These are phyloP conservation scores for Aldrovandia affinis DNA, from an alignment of 2,797 vertebrate species.

Conservation along the genomic window DNA sequence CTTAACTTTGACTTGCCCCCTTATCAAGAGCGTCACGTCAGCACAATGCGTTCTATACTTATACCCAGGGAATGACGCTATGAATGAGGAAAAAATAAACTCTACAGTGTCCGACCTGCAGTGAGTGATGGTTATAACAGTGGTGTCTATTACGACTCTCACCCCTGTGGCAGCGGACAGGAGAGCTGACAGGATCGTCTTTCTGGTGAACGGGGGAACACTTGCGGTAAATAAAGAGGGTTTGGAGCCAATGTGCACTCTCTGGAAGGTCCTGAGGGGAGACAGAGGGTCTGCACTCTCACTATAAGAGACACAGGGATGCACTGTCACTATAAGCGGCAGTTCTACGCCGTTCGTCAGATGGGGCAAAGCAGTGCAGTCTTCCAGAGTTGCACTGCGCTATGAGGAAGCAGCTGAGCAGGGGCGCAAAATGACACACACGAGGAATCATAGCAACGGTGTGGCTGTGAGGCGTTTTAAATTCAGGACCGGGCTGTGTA, in stretches of 20 bases:
- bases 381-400: not conserved
- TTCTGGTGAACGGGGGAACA: conserved; percentile 34
- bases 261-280: conserved; percentile 13
- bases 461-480: not conserved
- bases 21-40: conserved; percentile 49
- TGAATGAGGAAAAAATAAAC: conserved; percentile 14
- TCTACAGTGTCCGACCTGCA: not conserved
- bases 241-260: conserved; percentile 31
- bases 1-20: conserved; percentile 52
- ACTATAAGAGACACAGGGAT: not conserved
- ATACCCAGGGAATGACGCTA: conserved; percentile 31
- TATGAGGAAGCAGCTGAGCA: not conserved
- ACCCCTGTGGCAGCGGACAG: conserved; percentile 10
- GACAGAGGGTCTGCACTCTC: conserved; percentile 15
- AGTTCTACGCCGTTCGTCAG: conserved; percentile 4
- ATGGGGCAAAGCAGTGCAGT: not conserved
- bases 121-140: conserved; percentile 21
- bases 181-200: conserved; percentile 29
- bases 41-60: conserved; percentile 42
- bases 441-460: not conserved
- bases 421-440: not conserved
- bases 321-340: conserved; percentile 3
- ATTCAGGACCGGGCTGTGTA: not conserved
- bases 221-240: conserved; percentile 24
- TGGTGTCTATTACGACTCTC: conserved; percentile 23